A percentile compares a stretch with the other conserved stretches of the same genome.
phyloP scores from a whole-genome alignment of 2,888 invertebrate genomes.

The Bugula neritina region DNA sequence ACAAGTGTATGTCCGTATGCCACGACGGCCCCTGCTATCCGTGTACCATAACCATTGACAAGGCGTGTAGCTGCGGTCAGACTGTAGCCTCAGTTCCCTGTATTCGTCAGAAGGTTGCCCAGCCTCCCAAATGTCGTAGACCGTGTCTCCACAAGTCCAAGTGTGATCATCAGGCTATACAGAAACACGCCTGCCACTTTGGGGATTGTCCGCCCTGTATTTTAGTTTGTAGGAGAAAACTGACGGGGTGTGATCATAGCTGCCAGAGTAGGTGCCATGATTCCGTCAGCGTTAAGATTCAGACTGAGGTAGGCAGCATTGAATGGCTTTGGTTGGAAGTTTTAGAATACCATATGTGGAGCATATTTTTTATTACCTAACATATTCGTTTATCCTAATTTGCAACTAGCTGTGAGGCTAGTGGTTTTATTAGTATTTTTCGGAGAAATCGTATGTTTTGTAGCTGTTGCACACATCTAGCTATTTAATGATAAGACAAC shows the following conservation, averaged over 20 bases:
- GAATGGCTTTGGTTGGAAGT: not conserved
- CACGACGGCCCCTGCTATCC: slow-evolving; percentile 76
- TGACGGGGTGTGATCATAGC: slow-evolving; percentile 40
- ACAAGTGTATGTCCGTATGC: slow-evolving; percentile 75
- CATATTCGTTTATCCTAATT: too few species aligned
- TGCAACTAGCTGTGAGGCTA: too few species aligned
- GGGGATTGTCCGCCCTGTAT: slow-evolving; percentile 69
- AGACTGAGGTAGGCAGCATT: slow-evolving; percentile 39
- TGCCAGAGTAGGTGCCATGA: slow-evolving; percentile 47
- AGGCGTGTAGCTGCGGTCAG: slow-evolving; percentile 72
- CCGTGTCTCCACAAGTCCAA: slow-evolving; percentile 57
- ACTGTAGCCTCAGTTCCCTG: slow-evolving; percentile 77
- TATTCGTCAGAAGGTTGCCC: slow-evolving; percentile 69
- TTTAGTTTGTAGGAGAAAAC: slow-evolving; percentile 62
- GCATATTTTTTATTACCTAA: too few species aligned
- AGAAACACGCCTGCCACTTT: slow-evolving; percentile 61
- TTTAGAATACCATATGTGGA: too few species aligned
- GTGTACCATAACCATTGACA: slow-evolving; percentile 65
- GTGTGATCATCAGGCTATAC: slow-evolving; percentile 69
- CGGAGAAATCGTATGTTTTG: too few species aligned
- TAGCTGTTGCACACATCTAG: too few species aligned
- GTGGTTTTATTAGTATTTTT: too few species aligned
- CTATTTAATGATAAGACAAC: too few species aligned
- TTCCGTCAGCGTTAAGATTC: slow-evolving; percentile 38
- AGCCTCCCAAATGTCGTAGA: slow-evolving; percentile 71